A percentile compares a stretch with the other conserved stretches of the same genome.
Evolutionary conservation across 2,113 vertebrate species (phyloP).

Genomic region (Pandion haliaetus): DNA sequence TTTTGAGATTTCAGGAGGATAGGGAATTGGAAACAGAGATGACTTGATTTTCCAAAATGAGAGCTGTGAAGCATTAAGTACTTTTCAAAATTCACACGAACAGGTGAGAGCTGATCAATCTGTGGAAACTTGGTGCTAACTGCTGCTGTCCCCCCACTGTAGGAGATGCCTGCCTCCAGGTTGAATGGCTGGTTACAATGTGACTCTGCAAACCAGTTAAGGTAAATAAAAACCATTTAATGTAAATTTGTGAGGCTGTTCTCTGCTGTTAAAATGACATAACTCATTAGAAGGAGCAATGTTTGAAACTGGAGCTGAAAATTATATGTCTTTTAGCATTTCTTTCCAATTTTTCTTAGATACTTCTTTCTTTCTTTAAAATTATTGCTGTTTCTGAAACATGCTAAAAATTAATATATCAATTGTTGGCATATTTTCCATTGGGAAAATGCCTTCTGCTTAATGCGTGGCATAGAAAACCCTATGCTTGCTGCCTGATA

Average conservation of each 20-base stretch:
- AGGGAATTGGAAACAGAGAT: not conserved
- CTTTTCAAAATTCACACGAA: not conserved
- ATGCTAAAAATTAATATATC: not conserved
- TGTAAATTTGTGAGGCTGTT: not conserved
- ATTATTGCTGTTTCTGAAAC: not conserved
- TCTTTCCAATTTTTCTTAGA: not conserved
- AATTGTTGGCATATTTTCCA: not conserved
- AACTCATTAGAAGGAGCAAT: not conserved
- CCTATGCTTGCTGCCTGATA: not conserved
- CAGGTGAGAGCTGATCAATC: not conserved
- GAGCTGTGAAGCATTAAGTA: not conserved
- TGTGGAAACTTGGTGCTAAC: not conserved
- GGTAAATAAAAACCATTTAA: not conserved
- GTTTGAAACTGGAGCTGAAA: not conserved
- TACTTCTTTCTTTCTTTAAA: not conserved
- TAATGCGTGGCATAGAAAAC: not conserved
- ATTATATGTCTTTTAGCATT: not conserved
- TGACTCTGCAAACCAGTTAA: not conserved
- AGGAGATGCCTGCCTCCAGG: not conserved
- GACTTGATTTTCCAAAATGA: not conserved
- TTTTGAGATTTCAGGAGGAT: not conserved
- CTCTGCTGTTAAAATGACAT: not conserved
- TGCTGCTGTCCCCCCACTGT: not conserved
- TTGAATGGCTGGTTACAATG: not conserved
- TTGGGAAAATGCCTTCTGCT: not conserved